phyloP scores from a whole-genome alignment of 2,888 invertebrate genomes.

The Melanchra persicariae region DNA sequence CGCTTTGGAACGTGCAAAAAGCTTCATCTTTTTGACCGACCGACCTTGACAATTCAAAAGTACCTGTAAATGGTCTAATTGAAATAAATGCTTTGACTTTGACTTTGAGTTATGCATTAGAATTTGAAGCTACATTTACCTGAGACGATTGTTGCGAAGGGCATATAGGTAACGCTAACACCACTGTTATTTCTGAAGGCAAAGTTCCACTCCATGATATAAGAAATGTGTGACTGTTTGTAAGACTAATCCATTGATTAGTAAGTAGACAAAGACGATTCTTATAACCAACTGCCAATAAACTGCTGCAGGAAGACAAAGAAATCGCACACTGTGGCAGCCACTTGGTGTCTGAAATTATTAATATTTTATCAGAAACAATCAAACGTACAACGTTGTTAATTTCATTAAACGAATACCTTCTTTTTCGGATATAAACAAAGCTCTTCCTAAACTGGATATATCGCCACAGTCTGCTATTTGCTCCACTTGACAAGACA shows the following conservation, averaged over 20 bases:
- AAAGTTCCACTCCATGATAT: constrained; percentile 88
- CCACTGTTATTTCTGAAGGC: constrained; percentile 80
- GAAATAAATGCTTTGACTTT: too few relatives aligned
- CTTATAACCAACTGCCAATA: constrained; percentile 83
- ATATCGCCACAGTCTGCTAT: constrained; percentile 92
- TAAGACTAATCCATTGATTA: constrained; percentile 87
- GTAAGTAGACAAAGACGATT: constrained; percentile 84
- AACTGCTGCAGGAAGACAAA: constrained; percentile 85
- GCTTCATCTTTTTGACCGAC: too few relatives aligned
- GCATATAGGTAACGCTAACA: constrained; percentile 84
- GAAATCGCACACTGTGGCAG: constrained; percentile 85
- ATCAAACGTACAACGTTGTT: background rate
- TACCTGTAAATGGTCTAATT: too few relatives aligned
- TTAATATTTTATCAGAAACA: constrained; percentile 5
- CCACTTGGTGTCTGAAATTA: constrained; percentile 85
- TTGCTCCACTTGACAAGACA: constrained; percentile 91
- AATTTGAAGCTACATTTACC: constrained; percentile 68
- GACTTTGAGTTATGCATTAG: too few relatives aligned
- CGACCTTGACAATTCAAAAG: too few relatives aligned
- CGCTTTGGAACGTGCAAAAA: too few relatives aligned
- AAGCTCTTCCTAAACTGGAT: constrained; percentile 89
- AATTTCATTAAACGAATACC: constrained; percentile 68
- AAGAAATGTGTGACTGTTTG: constrained; percentile 84
- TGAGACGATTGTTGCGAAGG: constrained; percentile 87
- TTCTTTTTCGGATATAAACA: constrained; percentile 90